These are phyloP conservation scores for Cryptus armator DNA, from an alignment of 2,888 invertebrate species.

Conservation along the genomic window DNA sequence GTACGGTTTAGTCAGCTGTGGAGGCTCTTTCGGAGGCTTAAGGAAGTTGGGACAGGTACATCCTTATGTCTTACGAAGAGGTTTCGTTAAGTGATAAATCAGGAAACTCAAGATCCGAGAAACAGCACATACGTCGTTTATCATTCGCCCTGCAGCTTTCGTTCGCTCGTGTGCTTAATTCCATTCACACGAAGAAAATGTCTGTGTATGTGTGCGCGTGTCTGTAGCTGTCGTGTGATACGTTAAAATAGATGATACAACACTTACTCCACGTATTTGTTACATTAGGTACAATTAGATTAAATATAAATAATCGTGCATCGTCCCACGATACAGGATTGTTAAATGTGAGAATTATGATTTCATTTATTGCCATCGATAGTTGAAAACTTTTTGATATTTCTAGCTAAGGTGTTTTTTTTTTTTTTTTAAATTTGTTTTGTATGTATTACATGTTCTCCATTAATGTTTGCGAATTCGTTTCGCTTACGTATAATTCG, in stretches of 20 bases:
- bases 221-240: constrained; percentile 3
- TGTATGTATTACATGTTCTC: background rate
- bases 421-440: constrained; percentile 3
- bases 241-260: constrained; percentile 32
- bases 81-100: constrained; percentile 23
- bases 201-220: constrained; percentile 1
- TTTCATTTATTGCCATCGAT: constrained; percentile 67
- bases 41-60: constrained; percentile 38
- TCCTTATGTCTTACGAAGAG: constrained; percentile 5
- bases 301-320: constrained; percentile 41
- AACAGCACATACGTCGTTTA: constrained; percentile 29
- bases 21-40: background rate
- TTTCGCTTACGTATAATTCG: constrained; percentile 47
- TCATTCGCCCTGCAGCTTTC: constrained; percentile 23
- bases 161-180: background rate
- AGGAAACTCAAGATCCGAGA: constrained; percentile 21
- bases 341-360: constrained; percentile 48
- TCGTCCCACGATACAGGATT: constrained; percentile 26
- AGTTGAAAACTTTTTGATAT: constrained; percentile 59
- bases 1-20: constrained; percentile 20
- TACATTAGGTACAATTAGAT: constrained; percentile 52
- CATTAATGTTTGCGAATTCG: constrained; percentile 19
- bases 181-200: constrained; percentile 23
- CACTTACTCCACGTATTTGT: constrained; percentile 38
- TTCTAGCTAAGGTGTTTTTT: constrained; percentile 15